phyloP scores from a whole-genome alignment of 1,140 invertebrate species.

The Cryptotermes secundus region DNA sequence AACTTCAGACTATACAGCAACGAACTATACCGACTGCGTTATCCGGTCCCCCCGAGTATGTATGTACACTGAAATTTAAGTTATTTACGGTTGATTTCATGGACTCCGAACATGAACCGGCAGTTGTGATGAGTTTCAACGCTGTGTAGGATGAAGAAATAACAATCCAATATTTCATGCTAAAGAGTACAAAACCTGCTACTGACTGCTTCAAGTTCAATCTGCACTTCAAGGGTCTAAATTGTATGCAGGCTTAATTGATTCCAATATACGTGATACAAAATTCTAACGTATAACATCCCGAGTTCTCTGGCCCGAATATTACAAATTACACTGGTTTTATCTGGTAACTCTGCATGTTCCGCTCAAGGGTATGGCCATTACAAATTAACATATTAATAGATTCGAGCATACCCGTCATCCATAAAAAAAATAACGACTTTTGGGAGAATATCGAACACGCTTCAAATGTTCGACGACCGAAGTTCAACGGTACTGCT shows the following conservation, averaged over 20 bases:
- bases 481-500: too few relatives aligned
- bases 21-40: too few relatives aligned
- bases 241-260: too few relatives aligned
- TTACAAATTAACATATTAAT: not conserved
- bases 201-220: not conserved
- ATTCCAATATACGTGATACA: not conserved
- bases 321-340: not conserved
- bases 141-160: too few relatives aligned
- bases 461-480: too few relatives aligned
- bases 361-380: not conserved
- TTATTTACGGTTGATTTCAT: too few relatives aligned
- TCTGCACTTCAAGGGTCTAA: not conserved
- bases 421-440: not conserved
- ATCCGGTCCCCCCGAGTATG: too few relatives aligned
- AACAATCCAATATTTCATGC: not conserved
- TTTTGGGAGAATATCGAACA: not conserved
- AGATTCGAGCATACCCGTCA: not conserved
- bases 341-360: not conserved
- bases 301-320: not conserved
- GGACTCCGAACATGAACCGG: too few relatives aligned
- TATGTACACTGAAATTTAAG: too few relatives aligned
- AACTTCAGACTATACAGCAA: too few relatives aligned
- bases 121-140: too few relatives aligned
- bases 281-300: not conserved
- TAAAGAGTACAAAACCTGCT: not conserved